A percentile compares a stretch with the other conserved stretches of the same genome.
These are phyloP conservation scores for Lathronympha strigana DNA, from an alignment of 2,888 invertebrate species.

Conservation along the genomic window DNA sequence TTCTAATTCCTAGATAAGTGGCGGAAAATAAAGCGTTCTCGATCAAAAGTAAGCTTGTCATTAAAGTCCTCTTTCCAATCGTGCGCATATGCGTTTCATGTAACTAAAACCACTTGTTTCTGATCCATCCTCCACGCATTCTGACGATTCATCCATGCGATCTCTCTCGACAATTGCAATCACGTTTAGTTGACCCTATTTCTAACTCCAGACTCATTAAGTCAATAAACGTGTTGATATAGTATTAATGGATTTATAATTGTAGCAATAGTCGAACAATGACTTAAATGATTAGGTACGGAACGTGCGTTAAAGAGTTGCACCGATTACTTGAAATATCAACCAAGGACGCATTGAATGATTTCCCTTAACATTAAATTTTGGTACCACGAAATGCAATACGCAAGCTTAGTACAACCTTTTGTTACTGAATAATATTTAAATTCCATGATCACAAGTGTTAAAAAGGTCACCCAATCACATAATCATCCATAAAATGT, in stretches of 20 bases:
- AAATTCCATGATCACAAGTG: neutral
- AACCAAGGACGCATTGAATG: slow-evolving; percentile 8
- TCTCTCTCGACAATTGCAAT: slow-evolving; percentile 57
- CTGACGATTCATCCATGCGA: slow-evolving; percentile 44
- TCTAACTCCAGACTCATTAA: slow-evolving; percentile 9
- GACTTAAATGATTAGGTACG: neutral
- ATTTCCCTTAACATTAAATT: slow-evolving; percentile 3
- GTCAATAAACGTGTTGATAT: neutral
- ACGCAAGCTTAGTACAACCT: neutral
- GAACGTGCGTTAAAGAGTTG: neutral
- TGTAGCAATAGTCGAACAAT: slow-evolving; percentile 7
- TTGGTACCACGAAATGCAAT: neutral
- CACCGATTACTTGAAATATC: neutral
- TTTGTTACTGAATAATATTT: neutral
- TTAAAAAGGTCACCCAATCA: slow-evolving; percentile 2
- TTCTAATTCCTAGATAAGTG: slow-evolving; percentile 49
- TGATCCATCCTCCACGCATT: slow-evolving; percentile 62
- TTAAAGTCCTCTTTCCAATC: neutral
- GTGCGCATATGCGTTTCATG: slow-evolving; percentile 46
- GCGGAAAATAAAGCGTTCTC: slow-evolving; percentile 43
- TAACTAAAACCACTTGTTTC: slow-evolving; percentile 47
- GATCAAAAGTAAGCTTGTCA: slow-evolving; percentile 41
- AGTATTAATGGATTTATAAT: neutral
- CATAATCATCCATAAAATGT: neutral
- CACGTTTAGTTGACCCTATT: slow-evolving; percentile 22